Conservation (phyloP, 2,797 vertebrate genomes). For the Rhinichthys osculus region DNA sequence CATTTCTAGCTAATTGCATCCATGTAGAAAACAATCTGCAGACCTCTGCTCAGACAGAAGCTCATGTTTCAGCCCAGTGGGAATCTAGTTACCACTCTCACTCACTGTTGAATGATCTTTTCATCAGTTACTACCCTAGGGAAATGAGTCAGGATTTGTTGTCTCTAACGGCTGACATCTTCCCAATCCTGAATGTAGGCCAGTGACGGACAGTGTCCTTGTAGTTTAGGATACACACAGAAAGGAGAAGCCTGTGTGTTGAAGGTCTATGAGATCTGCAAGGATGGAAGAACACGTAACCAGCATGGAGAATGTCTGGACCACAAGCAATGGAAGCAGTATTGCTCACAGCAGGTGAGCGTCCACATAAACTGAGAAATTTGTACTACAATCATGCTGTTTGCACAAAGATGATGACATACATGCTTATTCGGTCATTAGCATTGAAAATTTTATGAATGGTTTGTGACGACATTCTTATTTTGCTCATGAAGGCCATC, state of each 20-base stretch:
- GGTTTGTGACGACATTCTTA: not conserved
- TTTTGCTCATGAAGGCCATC: not conserved
- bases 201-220: conserved; percentile 83
- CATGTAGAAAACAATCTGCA: conserved; percentile 46
- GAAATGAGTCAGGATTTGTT: conserved; percentile 54
- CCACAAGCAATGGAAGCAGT: conserved; percentile 80
- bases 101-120: conserved; percentile 46
- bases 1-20: conserved; percentile 2
- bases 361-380: conserved; percentile 2
- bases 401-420: not conserved
- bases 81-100: conserved; percentile 64
- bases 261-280: conserved; percentile 77
- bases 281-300: conserved; percentile 75
- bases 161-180: not conserved
- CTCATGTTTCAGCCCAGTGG: conserved; percentile 61
- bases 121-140: conserved; percentile 59
- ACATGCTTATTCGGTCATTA: not conserved
- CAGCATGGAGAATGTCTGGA: conserved; percentile 87
- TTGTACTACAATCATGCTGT: not conserved
- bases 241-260: conserved; percentile 73
- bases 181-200: conserved; percentile 70
- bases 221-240: conserved; percentile 75
- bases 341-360: conserved; percentile 85
- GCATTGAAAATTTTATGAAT: conserved; percentile 15
- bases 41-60: conserved; percentile 24